Evolutionary conservation across 2,888 invertebrate species (phyloP).

Genomic region (Amblyjoppa proteus): DNA sequence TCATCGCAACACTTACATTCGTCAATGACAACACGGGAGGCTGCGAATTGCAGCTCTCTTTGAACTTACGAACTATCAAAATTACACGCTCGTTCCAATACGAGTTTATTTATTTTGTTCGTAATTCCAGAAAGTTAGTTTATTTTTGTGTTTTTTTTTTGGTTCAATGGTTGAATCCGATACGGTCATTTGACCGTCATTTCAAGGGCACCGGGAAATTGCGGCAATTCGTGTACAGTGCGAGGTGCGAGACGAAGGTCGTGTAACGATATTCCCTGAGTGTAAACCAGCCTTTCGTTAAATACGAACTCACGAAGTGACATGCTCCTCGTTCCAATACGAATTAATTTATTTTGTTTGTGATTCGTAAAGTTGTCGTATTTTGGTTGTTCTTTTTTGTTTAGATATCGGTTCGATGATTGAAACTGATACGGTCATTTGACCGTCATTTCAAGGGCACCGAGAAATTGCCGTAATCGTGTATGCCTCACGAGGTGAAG

Average conservation of each 20-base stretch:
- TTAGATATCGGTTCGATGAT: too few species aligned
- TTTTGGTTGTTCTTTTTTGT: too few species aligned
- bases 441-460: neutral
- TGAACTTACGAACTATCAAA: neutral
- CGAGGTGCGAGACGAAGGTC: neutral
- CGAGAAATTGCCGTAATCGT: neutral
- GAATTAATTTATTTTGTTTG: too few species aligned
- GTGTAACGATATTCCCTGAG: neutral
- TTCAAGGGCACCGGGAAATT: neutral
- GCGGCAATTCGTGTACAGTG: neutral
- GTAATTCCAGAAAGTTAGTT: neutral
- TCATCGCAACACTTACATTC: neutral
- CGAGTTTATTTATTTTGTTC: neutral
- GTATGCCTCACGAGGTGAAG: too few species aligned
- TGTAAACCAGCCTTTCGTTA: slow-evolving; percentile 44
- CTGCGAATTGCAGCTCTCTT: neutral
- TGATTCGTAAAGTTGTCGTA: too few species aligned
- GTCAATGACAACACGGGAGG: neutral
- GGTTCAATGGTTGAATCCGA: neutral
- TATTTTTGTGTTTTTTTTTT: neutral
- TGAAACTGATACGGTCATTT: neutral
- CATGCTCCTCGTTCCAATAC: too few species aligned
- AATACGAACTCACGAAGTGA: too few species aligned
- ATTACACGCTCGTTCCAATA: neutral
- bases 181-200: slow-evolving; percentile 7